phyloP scores from a whole-genome alignment of 1,140 invertebrate genomes.

The Bathynomus jamesi region DNA sequence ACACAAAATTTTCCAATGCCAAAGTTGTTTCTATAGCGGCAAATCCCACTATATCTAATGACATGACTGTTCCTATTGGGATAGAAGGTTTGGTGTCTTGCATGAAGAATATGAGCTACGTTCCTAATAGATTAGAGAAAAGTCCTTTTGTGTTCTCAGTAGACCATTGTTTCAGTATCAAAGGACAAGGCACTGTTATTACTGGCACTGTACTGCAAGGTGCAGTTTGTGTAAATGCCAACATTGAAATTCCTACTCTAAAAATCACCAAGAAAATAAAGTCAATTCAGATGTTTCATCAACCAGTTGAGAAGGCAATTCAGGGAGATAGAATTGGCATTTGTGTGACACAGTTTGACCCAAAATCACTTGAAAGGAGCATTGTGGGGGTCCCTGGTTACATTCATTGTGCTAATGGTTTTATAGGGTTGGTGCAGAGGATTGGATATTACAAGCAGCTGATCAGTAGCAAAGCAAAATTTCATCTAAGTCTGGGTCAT shows the following conservation, averaged over 20 bases:
- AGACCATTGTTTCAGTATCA: slow-evolving; percentile 71
- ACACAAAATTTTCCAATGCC: slow-evolving; percentile 53
- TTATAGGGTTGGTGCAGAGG: slow-evolving; percentile 26
- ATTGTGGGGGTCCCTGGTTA: slow-evolving; percentile 52
- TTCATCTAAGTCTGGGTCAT: slow-evolving; percentile 62
- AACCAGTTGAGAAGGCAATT: slow-evolving; percentile 51
- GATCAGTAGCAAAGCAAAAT: slow-evolving; percentile 51
- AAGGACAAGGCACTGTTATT: slow-evolving; percentile 65
- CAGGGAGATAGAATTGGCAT: slow-evolving; percentile 64
- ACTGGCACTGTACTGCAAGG: slow-evolving; percentile 67
- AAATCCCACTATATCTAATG: slow-evolving; percentile 49
- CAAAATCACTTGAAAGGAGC: slow-evolving; percentile 59
- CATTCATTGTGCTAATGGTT: slow-evolving; percentile 41
- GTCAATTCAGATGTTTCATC: slow-evolving; percentile 65
- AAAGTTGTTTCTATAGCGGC: slow-evolving; percentile 53
- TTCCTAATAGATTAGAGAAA: slow-evolving; percentile 48
- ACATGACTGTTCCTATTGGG: slow-evolving; percentile 43
- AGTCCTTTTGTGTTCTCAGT: slow-evolving; percentile 60
- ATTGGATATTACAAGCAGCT: slow-evolving; percentile 48
- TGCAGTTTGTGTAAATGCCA: slow-evolving; percentile 52
- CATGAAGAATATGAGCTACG: slow-evolving; percentile 45
- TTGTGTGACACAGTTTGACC: slow-evolving; percentile 66
- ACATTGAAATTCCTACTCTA: slow-evolving; percentile 57
- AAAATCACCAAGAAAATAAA: slow-evolving; percentile 60
- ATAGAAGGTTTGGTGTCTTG: slow-evolving; percentile 49